phyloP scores from a whole-genome alignment of 2,113 vertebrate genomes.

The Pachycephala philippinensis region DNA sequence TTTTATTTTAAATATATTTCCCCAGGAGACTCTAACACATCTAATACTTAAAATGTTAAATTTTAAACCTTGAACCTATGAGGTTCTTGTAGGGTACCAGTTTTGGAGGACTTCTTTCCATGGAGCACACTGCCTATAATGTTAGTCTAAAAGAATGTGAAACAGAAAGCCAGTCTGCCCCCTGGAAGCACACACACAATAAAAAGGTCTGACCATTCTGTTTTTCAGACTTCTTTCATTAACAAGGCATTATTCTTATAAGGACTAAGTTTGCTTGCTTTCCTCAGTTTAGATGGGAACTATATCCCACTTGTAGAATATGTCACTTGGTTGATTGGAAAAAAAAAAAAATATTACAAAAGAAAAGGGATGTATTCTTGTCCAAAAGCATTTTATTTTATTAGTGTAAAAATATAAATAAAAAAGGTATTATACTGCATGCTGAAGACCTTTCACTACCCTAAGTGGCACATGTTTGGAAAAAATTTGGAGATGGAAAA shows the following conservation, averaged over 20 bases:
- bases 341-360: neutral
- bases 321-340: neutral
- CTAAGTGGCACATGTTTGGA: neutral
- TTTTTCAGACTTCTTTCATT: neutral
- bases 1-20: neutral
- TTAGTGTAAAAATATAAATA: neutral
- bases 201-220: neutral
- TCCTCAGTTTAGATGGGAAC: neutral
- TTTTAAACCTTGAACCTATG: neutral
- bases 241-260: neutral
- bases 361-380: neutral
- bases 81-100: neutral
- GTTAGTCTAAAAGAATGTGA: neutral
- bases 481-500: neutral
- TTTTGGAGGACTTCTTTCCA: neutral
- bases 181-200: too few relatives aligned
- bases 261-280: neutral
- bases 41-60: neutral
- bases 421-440: neutral
- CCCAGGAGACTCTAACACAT: neutral
- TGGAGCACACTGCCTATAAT: neutral
- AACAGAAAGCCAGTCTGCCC: neutral
- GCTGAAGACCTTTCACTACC: neutral
- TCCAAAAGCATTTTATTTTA: neutral
- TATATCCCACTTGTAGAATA: neutral